Conservation (phyloP, 2,113 vertebrate species). For the Enhydra lutris region DNA sequence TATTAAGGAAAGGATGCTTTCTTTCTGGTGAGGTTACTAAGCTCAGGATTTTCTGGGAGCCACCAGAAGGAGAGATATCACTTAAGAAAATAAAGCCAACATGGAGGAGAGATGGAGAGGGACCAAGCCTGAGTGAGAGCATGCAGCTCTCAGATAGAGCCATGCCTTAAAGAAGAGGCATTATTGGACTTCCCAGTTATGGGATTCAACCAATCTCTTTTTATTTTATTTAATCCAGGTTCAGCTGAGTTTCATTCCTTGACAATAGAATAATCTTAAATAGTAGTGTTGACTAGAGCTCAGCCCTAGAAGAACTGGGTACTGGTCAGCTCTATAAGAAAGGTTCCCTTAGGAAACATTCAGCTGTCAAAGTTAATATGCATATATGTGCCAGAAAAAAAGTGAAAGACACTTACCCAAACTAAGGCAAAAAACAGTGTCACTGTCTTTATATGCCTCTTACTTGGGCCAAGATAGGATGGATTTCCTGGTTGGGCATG, state of each 20-base stretch:
- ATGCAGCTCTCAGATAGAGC: too few relatives aligned
- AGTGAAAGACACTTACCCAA: background rate
- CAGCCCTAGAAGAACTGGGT: background rate
- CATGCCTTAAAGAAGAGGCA: background rate
- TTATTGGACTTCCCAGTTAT: rapidly evolving
- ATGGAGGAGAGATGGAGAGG: background rate
- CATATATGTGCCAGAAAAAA: background rate
- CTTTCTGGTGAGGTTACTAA: background rate
- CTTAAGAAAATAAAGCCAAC: background rate
- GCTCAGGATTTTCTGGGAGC: background rate
- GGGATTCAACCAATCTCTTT: background rate
- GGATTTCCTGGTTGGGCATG: background rate
- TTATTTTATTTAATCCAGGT: background rate
- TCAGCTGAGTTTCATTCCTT: background rate
- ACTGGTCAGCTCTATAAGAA: background rate
- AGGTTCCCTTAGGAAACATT: background rate
- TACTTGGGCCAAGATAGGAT: background rate
- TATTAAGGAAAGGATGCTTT: background rate
- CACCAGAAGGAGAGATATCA: background rate
- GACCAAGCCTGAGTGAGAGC: rapidly evolving
- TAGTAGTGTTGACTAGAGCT: background rate
- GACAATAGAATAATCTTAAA: background rate
- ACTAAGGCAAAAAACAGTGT: background rate
- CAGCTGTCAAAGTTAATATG: background rate
- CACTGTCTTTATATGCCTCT: background rate